Evolutionary conservation across 2,113 vertebrate genomes (phyloP).

Genomic region (Vulpes lagopus): DNA sequence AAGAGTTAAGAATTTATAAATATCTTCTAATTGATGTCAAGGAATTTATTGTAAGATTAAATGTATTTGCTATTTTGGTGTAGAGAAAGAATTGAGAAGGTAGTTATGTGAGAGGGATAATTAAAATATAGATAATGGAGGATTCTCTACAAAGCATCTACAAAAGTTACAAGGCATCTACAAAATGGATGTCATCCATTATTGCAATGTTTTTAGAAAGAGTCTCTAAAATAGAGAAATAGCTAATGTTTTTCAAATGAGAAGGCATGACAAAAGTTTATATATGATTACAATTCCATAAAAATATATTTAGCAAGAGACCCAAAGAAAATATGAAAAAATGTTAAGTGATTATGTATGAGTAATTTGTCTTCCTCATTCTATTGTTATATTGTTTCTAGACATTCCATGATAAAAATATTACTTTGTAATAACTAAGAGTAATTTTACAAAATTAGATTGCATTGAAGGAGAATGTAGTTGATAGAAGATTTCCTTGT

Average conservation of each 20-base stretch:
- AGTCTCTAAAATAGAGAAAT: neutral
- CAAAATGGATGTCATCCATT: neutral
- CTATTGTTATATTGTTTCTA: neutral
- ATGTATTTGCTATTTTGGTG: neutral
- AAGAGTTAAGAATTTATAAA: neutral
- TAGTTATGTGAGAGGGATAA: neutral
- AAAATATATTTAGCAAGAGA: neutral
- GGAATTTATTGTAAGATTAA: neutral
- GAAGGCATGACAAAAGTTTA: neutral
- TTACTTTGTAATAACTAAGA: neutral
- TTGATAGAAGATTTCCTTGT: neutral
- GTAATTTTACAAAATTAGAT: neutral
- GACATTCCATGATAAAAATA: neutral
- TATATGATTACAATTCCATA: neutral
- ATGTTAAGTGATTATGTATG: neutral
- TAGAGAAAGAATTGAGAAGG: neutral
- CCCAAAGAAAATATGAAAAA: conserved; percentile 11
- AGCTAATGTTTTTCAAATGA: neutral
- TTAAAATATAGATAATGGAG: neutral
- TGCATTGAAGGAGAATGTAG: neutral
- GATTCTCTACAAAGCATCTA: neutral
- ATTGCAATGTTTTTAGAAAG: neutral
- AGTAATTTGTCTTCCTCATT: neutral
- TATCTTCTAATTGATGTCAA: neutral
- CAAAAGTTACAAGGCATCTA: neutral